Conservation (phyloP, 2,797 vertebrate genomes). For the Crax fasciolata region DNA sequence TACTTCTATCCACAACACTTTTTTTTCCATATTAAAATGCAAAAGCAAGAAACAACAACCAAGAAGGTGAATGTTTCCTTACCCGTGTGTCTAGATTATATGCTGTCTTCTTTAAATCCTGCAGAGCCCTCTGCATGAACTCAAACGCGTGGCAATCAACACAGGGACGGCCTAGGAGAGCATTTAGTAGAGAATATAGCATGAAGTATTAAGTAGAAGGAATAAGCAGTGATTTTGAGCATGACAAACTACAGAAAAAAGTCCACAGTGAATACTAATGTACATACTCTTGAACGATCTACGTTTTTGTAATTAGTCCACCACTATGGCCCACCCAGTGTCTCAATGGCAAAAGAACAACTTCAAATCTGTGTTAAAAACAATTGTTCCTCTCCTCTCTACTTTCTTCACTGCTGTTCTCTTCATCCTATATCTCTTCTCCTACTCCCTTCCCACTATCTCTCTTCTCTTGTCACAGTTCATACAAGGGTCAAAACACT, state of each 20-base stretch:
- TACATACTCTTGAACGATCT: neutral
- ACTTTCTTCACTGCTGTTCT: neutral
- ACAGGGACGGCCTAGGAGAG: conserved; percentile 91
- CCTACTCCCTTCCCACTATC: no score
- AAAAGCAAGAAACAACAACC: neutral
- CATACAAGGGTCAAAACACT: neutral
- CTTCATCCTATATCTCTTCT: neutral
- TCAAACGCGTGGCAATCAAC: conserved; percentile 98
- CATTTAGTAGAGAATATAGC: neutral
- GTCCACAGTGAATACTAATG: neutral
- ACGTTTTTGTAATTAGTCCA: neutral
- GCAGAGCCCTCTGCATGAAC: conserved; percentile 98
- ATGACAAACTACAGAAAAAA: neutral
- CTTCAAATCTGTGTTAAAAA: neutral
- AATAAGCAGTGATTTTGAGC: neutral
- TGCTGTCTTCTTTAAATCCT: conserved; percentile 95
- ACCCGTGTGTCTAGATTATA: conserved; percentile 95
- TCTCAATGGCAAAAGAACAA: neutral
- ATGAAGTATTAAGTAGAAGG: neutral
- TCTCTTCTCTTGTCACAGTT: neutral
- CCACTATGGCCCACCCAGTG: neutral
- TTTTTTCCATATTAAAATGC: neutral
- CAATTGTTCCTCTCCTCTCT: neutral
- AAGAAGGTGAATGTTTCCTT: conserved; percentile 35
- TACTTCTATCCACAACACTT: neutral